Evolutionary conservation across 2,113 vertebrate genomes (phyloP).

Genomic region (Ammospiza nelsoni): DNA sequence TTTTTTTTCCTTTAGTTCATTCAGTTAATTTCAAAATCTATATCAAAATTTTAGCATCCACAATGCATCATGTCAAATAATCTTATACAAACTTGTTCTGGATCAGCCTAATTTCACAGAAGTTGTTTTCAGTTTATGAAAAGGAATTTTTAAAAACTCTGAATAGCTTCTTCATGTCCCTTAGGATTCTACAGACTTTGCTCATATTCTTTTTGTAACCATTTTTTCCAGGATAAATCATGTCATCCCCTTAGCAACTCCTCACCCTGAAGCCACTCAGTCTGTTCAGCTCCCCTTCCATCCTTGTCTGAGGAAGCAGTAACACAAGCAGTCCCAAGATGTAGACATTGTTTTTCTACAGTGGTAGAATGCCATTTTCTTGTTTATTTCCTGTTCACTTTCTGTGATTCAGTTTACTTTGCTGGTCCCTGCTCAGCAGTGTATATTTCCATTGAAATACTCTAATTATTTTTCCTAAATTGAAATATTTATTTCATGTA

Average conservation of each 20-base stretch:
- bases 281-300: background rate
- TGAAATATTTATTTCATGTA: background rate
- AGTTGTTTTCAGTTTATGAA: background rate
- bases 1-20: background rate
- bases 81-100: background rate
- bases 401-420: background rate
- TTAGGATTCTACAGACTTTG: background rate
- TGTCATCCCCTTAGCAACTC: background rate
- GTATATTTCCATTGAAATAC: background rate
- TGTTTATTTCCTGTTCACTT: background rate
- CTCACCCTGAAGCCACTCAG: background rate
- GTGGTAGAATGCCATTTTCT: background rate
- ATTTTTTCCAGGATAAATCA: background rate
- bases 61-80: background rate
- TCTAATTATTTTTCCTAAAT: background rate
- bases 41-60: background rate
- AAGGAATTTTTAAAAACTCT: background rate
- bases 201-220: background rate
- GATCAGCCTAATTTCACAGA: background rate
- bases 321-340: background rate
- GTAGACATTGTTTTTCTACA: background rate
- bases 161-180: background rate
- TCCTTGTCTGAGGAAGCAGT: background rate
- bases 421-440: background rate
- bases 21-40: background rate